phyloP scores from a whole-genome alignment of 2,113 vertebrate genomes.

The Ameiurus melas region DNA sequence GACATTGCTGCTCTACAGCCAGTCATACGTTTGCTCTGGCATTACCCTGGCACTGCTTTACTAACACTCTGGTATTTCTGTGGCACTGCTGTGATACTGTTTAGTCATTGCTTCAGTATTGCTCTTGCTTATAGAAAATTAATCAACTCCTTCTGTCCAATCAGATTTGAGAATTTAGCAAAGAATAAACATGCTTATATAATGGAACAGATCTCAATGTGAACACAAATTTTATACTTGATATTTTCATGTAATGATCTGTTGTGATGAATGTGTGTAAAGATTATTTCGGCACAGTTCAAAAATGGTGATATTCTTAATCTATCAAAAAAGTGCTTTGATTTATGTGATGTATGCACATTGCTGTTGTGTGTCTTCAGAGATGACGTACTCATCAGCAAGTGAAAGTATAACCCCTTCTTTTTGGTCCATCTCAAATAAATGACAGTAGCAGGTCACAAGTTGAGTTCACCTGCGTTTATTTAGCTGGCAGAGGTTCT shows the following conservation, averaged over 20 bases:
- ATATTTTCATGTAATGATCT: not conserved
- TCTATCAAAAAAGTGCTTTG: not conserved
- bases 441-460: too few species aligned
- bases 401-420: not conserved
- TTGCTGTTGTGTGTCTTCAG: not conserved
- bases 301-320: not conserved
- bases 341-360: not conserved
- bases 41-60: not conserved
- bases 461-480: too few species aligned
- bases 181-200: not conserved
- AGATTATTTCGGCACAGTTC: not conserved
- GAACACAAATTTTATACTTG: not conserved
- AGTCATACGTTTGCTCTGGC: slow-evolving; percentile 3
- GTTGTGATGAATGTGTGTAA: not conserved
- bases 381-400: not conserved
- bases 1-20: slow-evolving; percentile 34
- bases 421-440: too few species aligned
- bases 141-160: not conserved
- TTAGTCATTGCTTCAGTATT: slow-evolving; percentile 6
- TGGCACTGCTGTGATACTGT: not conserved
- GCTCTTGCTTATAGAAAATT: not conserved
- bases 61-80: not conserved
- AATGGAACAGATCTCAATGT: not conserved
- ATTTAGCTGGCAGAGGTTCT: too few species aligned
- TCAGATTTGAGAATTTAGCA: not conserved